Percentiles rank a stretch among this genome's conserved stretches.
These are phyloP conservation scores for Leucophenga varia DNA, from an alignment of 1,140 invertebrate genomes.

Conservation along the genomic window DNA sequence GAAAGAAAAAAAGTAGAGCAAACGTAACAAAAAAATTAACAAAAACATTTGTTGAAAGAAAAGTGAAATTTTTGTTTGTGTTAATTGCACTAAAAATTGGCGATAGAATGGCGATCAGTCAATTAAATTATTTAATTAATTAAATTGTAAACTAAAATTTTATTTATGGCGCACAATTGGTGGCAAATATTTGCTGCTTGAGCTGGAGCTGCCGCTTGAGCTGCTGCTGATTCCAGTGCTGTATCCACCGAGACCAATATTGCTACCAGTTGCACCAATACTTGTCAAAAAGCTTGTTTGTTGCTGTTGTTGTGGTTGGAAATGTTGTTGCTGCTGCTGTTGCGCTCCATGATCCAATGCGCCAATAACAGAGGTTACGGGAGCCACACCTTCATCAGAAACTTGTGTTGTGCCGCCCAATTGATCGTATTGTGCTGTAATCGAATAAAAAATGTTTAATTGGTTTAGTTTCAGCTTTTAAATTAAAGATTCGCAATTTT, in stretches of 20 bases:
- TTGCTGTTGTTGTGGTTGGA: too few relatives aligned
- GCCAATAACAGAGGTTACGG: constrained; percentile 49
- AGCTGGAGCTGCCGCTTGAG: background rate
- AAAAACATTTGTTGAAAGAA: background rate
- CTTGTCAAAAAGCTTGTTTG: background rate
- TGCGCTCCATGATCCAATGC: constrained; percentile 30
- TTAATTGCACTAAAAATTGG: background rate
- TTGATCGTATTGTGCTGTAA: constrained; percentile 51
- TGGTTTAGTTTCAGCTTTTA: too few relatives aligned
- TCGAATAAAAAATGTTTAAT: constrained; percentile 2
- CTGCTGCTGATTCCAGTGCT: background rate
- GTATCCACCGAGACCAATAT: background rate
- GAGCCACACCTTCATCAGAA: constrained; percentile 48
- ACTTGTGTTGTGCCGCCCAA: constrained; percentile 49
- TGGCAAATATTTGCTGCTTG: constrained; percentile 43
- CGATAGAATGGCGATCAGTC: constrained; percentile 19
- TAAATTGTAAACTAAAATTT: constrained; percentile 11
- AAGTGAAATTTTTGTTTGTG: background rate
- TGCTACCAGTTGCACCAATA: background rate
- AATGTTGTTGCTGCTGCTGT: background rate
- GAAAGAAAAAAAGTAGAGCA: constrained; percentile 1
- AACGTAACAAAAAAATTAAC: constrained; percentile 1
- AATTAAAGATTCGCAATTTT: too few relatives aligned
- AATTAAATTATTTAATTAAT: background rate
- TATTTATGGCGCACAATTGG: constrained; percentile 19